Base-by-base conservation (phyloP, 1,140 invertebrate genomes). In the Ruditapes philippinarum region DNA sequence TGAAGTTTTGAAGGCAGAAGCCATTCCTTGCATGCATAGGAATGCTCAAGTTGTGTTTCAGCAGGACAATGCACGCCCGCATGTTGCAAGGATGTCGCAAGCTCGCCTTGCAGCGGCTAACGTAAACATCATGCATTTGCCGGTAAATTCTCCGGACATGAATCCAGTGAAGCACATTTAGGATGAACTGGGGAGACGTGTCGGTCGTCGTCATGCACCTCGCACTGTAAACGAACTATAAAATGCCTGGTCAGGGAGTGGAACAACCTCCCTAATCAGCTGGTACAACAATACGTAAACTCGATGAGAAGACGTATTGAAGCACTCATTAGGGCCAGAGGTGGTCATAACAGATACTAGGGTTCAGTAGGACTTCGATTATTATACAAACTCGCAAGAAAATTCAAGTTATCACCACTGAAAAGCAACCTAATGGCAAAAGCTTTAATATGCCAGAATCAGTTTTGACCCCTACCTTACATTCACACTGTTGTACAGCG, bases 261-360 rank as follows among this genome's bases (percentile, higher is more conserved):
- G 36, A 65, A 82, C 51, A 82, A 82, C 14, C 31, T 65, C 12
- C 74, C 74, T 2, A 78, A 78, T 78, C 74, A 49, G 12, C 74
- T 49, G 40, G 51, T 51, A n/a, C n/a, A 78, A 51, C 28, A 19
- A 49, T 49, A 78, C 45, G 45, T 78, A 45, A 78, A 78, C 42
- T 78, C n/a, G 51, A 78, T 49, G 14, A 49, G 45, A 33, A 38
- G 68, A 73, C 14, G 57, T 28, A 25, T 38, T 40, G n/a, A 70
- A 36, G 40, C 65, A 70, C 9, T 70, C 65, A 70, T 70, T 70
- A 70, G 57, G n/a, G 25, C 57, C 65, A 70, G 65, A 40, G 65
- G 65, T 70, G 65, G 65, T 40, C 65, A 70, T 70, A 70, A 60
- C 22, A 11, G 57, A 60, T 60, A n/a, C n/a, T 60, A 60, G n/a